phyloP scores from a whole-genome alignment of 2,113 vertebrate genomes.

The Rhagologus leucostigma region DNA sequence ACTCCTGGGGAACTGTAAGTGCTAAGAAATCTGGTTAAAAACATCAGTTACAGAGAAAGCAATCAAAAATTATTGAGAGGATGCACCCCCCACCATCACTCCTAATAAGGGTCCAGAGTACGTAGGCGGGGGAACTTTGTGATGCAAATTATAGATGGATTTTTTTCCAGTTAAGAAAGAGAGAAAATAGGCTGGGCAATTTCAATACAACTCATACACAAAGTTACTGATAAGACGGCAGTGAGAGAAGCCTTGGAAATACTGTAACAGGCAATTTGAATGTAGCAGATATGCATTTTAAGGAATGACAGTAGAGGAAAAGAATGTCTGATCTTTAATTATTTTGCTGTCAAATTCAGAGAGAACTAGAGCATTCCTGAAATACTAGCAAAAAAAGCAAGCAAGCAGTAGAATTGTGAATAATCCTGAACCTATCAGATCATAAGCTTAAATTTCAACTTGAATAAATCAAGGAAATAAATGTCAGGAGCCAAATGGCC shows the following conservation, averaged over 20 bases:
- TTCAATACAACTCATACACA: not conserved
- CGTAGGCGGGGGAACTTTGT: not conserved
- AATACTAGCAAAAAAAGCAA: not conserved
- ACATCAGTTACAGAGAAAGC: not conserved
- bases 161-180: not conserved
- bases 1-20: not conserved
- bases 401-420: not conserved
- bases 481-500: not conserved
- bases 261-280: not conserved
- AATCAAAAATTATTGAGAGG: not conserved
- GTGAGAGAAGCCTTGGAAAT: not conserved
- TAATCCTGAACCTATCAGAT: not conserved
- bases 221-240: not conserved
- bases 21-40: not conserved
- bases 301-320: not conserved
- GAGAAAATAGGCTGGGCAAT: not conserved
- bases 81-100: not conserved
- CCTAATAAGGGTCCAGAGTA: not conserved
- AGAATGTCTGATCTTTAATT: not conserved
- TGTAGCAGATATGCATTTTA: not conserved
- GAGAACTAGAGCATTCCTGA: not conserved
- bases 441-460: not conserved
- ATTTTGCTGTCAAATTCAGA: not conserved
- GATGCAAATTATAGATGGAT: fast-evolving
- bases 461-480: not conserved